A percentile compares a stretch with the other conserved stretches of the same genome.
Conservation (phyloP, 2,888 invertebrate genomes). For the Cosmorhoe ocellata region DNA sequence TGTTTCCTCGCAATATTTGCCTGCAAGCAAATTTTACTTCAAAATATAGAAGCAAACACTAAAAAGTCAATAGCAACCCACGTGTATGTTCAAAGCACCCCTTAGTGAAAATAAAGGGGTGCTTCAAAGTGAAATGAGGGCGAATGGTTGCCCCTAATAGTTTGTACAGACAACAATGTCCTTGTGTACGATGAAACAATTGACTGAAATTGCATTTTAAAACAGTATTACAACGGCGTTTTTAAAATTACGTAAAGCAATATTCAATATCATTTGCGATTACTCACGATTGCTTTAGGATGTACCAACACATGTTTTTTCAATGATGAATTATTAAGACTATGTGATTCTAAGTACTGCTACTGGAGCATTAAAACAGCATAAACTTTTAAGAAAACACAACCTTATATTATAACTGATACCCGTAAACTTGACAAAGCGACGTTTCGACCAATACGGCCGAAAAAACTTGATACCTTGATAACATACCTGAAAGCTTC, state of each 20-base stretch:
- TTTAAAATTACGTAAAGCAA: too few species aligned
- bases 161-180: conserved; percentile 4
- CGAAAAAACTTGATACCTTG: background rate
- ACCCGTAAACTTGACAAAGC: conserved; percentile 1
- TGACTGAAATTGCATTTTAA: conserved; percentile 9
- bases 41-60: too few species aligned
- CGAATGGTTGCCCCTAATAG: conserved; percentile 6
- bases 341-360: too few species aligned
- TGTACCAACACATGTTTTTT: too few species aligned
- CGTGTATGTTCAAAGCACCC: conserved; percentile 9
- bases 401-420: conserved; percentile 1
- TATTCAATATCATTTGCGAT: too few species aligned
- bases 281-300: too few species aligned
- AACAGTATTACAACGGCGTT: background rate
- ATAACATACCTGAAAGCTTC: conserved; percentile 1
- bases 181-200: conserved; percentile 4
- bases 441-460: too few species aligned
- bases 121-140: conserved; percentile 17
- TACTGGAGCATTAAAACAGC: too few species aligned
- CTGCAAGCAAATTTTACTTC: too few species aligned
- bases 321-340: too few species aligned
- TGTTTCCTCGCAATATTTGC: too few species aligned
- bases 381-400: background rate
- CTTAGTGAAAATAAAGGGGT: conserved; percentile 7
- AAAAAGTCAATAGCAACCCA: conserved; percentile 5